A percentile compares a stretch with the other conserved stretches of the same genome.
phyloP scores from a whole-genome alignment of 1,140 invertebrate genomes.

The Drosophila athabasca region DNA sequence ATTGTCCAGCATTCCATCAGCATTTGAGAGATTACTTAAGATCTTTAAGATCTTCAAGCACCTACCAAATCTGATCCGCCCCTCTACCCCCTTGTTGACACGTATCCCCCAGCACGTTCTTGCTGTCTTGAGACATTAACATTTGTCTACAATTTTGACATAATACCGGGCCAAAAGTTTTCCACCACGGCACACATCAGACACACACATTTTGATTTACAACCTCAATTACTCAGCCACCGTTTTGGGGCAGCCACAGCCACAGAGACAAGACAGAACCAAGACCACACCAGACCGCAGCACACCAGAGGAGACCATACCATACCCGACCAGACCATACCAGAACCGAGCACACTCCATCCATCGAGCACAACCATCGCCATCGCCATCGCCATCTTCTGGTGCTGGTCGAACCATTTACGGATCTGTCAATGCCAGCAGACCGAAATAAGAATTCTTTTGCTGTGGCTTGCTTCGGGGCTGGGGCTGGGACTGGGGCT shows the following conservation, averaged over 20 bases:
- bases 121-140: constrained; percentile 14
- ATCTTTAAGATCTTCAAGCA: neutral
- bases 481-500: too few relatives aligned
- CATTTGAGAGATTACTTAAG: neutral
- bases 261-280: neutral
- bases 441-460: constrained; percentile 35
- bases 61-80: too few relatives aligned
- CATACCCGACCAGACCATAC: neutral
- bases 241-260: constrained; percentile 19
- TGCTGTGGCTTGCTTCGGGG: too few relatives aligned
- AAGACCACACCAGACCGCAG: neutral
- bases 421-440: constrained; percentile 59
- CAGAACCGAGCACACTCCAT: constrained; percentile 22
- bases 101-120: neutral
- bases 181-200: neutral
- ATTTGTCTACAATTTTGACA: constrained; percentile 40
- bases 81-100: neutral
- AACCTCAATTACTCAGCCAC: constrained; percentile 41
- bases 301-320: constrained; percentile 23
- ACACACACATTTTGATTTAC: constrained; percentile 38
- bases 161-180: constrained; percentile 33
- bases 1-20: too few relatives aligned
- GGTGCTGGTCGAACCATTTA: constrained; percentile 58
- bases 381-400: constrained; percentile 39
- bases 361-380: constrained; percentile 1